Base-by-base conservation (phyloP, 2,888 invertebrate genomes). In the Chalcosyrphus nemorum region DNA sequence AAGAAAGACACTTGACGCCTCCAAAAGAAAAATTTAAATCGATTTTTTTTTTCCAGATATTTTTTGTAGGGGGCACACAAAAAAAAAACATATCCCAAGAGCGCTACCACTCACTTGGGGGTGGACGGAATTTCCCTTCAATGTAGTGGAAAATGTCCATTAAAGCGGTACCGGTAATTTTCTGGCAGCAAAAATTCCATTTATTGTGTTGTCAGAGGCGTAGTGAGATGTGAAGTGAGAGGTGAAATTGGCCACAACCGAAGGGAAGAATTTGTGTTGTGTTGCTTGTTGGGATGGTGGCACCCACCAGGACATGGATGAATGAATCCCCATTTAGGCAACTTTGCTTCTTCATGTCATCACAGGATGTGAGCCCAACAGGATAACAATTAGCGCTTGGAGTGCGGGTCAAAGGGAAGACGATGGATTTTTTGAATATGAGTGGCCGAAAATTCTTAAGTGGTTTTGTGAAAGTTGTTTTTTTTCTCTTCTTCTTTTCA, bases 61-160 rank as follows among this genome's bases (percentile, higher is more conserved):
- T 43, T 38, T 11, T 1, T 29, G 2, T 29, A n/a, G n/a, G n/a
- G n/a, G n/a, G n/a, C 2, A 15, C 5, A 7, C 9, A 4, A 4
- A 7, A 15, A 17, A 27, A n/a, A n/a, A n/a, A n/a, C n/a, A n/a
- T n/a, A 17, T 45, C 45, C 29, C 17, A 45, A 15, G 43, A 65
- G 65, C 21, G 43, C 9, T 4, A 19, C 19, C 4, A 21, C 4
- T n/a, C n/a, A n/a, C n/a, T n/a, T 2, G 29, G 13, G 29, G 11
- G 27, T 52, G 11, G 38, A n/a, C 17, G 32, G 45, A 45, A 32
- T 54, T 74, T 56, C 54, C 35, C 63, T 56, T 71, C 78, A 78
- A 78, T 78, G 78, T 78, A 54, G 71, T 78, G 78, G 78, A 78
- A 78, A 78, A 78, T 78, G 70, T 71, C 78, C 78, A 71, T 78